Evolutionary conservation across 2,888 invertebrate species (phyloP), one percentile per base, ranked within the genome.

Genomic region (Carabus problematicus): DNA sequence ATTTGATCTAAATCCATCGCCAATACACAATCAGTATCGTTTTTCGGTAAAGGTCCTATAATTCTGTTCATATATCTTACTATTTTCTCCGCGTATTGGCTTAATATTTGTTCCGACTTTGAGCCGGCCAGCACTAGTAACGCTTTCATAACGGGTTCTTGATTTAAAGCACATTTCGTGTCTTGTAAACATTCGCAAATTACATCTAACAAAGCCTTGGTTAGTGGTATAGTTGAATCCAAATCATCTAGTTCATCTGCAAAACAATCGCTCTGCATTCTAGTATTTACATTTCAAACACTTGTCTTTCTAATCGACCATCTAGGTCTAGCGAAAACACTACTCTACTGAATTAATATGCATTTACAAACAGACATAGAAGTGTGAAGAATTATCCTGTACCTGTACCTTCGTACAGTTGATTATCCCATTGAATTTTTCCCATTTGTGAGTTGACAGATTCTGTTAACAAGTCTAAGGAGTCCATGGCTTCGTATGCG

Each of bases 401-500:
- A 76, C 29, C 6, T 29, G 2, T 29, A 76, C 76, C 75, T 52
- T 75, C 76, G 60, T 73, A 75, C 4, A 70, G 71, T 40, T 54
- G 47, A 62, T 55, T 66, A n/a, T 58, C 69, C 69, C 63, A 63
- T 19, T 43, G 41, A 19, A 54, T 58, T 64, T 49, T 62, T 18
- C 43, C 76, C 80, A 45, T 76, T 77, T 7, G 66, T n/a, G 69
- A 69, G 12, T 16, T 69, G n/a, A 69, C 62, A n/a, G 79, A 75
- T 66, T 80, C 80, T 29, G 79, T 79, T 69, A 76, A 76, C 8
- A 78, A 75, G 61, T 84, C 84, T 70, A 87, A 82, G 29, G 87
- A 84, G 79, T 89, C 89, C 8, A 88, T 82, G 16, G 88, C 89
- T 70, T 89, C 87, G 70, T 84, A 85, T 47, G 85, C 85, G 49